Evolutionary conservation across 2,797 vertebrate genomes (phyloP).

Genomic region (Tangara arthus): DNA sequence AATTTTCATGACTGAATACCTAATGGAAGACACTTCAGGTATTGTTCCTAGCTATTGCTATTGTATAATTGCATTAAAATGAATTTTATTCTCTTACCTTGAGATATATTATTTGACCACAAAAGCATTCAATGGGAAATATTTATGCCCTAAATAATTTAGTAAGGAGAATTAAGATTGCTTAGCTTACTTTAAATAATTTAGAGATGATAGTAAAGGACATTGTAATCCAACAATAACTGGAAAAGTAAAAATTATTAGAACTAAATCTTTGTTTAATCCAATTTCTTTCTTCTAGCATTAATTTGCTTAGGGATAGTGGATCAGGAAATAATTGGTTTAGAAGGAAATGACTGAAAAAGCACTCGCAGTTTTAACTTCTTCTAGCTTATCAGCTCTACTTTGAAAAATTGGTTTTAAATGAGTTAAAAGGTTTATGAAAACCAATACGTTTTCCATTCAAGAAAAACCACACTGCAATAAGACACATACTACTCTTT

Average conservation of each 20-base stretch:
- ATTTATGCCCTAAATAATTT: conserved; percentile 77
- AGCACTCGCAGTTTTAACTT: not conserved
- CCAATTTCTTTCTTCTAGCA: not conserved
- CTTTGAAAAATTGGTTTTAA: not conserved
- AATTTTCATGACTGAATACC: not conserved
- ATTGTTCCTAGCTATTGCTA: conserved; percentile 12
- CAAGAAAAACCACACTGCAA: not conserved
- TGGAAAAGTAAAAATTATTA: conserved; percentile 14
- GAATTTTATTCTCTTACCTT: conserved; percentile 59
- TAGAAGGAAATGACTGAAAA: not conserved
- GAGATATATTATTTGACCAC: conserved; percentile 44
- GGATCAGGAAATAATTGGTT: not conserved
- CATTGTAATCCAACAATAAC: conserved; percentile 4
- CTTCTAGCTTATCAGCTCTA: not conserved
- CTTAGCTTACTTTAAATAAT: conserved; percentile 75
- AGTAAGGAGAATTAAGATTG: conserved; percentile 65
- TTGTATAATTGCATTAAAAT: conserved; percentile 40
- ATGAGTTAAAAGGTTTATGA: not conserved
- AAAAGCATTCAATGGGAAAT: conserved; percentile 68
- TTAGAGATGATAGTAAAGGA: conserved; percentile 48
- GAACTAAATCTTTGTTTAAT: conserved; percentile 18
- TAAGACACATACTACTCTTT: not conserved
- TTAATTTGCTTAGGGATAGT: not conserved
- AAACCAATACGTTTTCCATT: not conserved
- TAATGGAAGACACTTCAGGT: not conserved